Evolutionary conservation across 2,888 invertebrate species (phyloP).

Genomic region (Pristionchus entomophagus): DNA sequence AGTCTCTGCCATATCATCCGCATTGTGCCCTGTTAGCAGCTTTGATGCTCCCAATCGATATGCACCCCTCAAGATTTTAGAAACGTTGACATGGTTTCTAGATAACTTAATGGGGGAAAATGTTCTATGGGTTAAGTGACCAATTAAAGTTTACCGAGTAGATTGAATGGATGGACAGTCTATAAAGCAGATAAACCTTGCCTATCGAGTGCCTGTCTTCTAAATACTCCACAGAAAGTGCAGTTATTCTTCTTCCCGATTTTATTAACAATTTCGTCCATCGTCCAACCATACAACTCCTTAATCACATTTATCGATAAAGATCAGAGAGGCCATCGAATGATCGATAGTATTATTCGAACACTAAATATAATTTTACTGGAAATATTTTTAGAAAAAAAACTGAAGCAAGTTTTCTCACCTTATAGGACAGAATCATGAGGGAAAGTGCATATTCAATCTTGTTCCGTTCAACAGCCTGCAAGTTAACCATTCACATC

Average conservation of each 20-base stretch:
- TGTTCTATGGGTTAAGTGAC: too few species aligned
- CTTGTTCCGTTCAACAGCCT: slow-evolving; percentile 88
- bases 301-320: too few species aligned
- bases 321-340: too few species aligned
- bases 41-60: slow-evolving; percentile 89
- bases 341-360: too few species aligned
- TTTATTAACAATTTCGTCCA: slow-evolving; percentile 93
- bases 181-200: too few species aligned
- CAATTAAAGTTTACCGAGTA: too few species aligned
- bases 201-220: slow-evolving; percentile 90
- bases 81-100: too few species aligned
- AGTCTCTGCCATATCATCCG: slow-evolving; percentile 95
- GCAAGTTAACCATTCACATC: background rate
- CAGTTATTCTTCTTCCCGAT: slow-evolving; percentile 93
- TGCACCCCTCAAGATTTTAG: slow-evolving; percentile 97
- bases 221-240: slow-evolving; percentile 83
- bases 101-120: too few species aligned
- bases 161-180: too few species aligned
- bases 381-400: background rate
- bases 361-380: background rate
- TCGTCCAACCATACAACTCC: slow-evolving; percentile 85
- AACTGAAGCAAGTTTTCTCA: background rate
- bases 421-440: slow-evolving; percentile 90
- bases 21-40: slow-evolving; percentile 88
- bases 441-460: slow-evolving; percentile 93